A percentile compares a stretch with the other conserved stretches of the same genome.
Conservation (phyloP, 2,888 invertebrate species). For the Timandra comae region DNA sequence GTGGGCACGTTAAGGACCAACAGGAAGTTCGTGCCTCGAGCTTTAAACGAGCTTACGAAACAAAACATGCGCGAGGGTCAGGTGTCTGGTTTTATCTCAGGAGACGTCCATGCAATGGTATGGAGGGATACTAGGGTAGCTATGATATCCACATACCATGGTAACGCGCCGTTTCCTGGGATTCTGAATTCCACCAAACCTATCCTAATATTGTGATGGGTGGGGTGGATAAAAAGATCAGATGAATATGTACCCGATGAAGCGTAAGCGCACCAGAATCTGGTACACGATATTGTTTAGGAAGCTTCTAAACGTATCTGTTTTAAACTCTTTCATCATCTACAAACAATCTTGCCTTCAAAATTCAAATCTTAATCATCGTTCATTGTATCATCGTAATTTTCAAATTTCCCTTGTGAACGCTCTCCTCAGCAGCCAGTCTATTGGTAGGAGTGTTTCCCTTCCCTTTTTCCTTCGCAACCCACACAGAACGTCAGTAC, state of each 20-base stretch:
- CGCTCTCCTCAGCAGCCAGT: not conserved
- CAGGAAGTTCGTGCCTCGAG: slow-evolving; percentile 16
- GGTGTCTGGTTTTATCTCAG: slow-evolving; percentile 1
- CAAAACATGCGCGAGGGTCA: not conserved
- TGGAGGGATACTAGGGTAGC: slow-evolving; percentile 1
- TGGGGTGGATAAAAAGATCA: slow-evolving; percentile 5
- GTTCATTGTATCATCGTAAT: not conserved
- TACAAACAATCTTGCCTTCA: slow-evolving; percentile 8
- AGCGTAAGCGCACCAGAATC: slow-evolving; percentile 3
- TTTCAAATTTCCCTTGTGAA: not conserved
- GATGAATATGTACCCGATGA: slow-evolving; percentile 5
- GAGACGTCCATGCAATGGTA: not conserved
- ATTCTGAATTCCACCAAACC: not conserved
- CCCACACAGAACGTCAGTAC: no score
- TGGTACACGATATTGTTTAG: slow-evolving; percentile 1
- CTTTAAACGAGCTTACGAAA: not conserved
- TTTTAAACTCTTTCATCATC: not conserved
- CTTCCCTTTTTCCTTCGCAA: no score
- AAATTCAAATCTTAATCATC: not conserved
- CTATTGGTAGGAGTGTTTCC: not conserved
- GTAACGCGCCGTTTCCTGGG: not conserved
- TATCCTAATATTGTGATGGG: slow-evolving; percentile 1
- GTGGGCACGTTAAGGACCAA: slow-evolving; percentile 20
- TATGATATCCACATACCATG: slow-evolving; percentile 2
- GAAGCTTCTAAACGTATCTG: not conserved